Evolutionary conservation across 2,113 vertebrate genomes (phyloP).

Genomic region (Pipa parva): DNA sequence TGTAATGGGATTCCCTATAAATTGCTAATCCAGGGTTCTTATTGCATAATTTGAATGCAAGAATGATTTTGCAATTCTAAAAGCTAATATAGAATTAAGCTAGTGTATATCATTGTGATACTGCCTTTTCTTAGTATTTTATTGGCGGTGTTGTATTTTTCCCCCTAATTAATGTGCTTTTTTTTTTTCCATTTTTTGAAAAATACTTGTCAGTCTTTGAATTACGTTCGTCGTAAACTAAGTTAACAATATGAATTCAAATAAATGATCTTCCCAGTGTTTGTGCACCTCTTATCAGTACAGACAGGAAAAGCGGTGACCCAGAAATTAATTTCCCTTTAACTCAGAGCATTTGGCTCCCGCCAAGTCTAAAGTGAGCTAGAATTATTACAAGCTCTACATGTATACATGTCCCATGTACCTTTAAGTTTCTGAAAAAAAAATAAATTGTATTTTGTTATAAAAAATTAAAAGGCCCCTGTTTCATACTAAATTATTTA

Average conservation of each 20-base stretch:
- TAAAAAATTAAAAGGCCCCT: slow-evolving; percentile 81
- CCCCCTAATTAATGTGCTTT: too few species aligned
- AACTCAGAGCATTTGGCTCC: slow-evolving; percentile 14
- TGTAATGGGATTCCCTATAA: too few species aligned
- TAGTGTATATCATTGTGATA: too few species aligned
- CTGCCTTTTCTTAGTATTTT: too few species aligned
- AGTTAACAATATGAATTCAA: neutral
- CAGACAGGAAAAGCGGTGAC: slow-evolving; percentile 9
- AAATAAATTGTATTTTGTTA: slow-evolving; percentile 71
- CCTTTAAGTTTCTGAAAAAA: slow-evolving; percentile 48
- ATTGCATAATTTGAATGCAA: too few species aligned
- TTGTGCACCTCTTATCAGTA: slow-evolving; percentile 1
- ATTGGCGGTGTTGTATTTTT: too few species aligned
- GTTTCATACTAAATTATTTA: slow-evolving; percentile 84
- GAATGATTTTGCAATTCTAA: too few species aligned
- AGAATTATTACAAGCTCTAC: slow-evolving; percentile 32
- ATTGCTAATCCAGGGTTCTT: too few species aligned
- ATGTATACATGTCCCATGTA: slow-evolving; percentile 34
- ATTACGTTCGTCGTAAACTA: neutral
- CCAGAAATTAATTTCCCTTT: slow-evolving; percentile 34
- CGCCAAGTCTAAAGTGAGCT: slow-evolving; percentile 12
- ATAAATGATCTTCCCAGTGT: neutral
- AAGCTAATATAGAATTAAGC: too few species aligned
- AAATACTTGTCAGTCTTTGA: neutral
- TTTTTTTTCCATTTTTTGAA: neutral